A percentile compares a stretch with the other conserved stretches of the same genome.
Evolutionary conservation across 2,113 vertebrate species (phyloP).

Genomic region (Malurus cyaneus): DNA sequence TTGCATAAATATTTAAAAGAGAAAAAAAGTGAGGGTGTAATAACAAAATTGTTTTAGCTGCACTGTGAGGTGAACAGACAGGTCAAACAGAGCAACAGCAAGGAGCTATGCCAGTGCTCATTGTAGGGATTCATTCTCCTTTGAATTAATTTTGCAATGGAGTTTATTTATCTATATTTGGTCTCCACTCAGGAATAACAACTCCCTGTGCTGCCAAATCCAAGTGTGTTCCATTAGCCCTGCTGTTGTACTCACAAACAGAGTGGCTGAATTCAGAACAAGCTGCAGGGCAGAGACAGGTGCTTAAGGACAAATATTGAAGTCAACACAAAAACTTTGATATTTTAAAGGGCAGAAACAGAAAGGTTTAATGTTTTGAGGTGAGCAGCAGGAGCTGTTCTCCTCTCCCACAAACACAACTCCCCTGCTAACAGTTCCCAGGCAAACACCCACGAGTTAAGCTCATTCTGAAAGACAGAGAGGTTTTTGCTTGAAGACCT

Average conservation of each 20-base stretch:
- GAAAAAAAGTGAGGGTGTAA: not conserved
- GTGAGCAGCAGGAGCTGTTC: not conserved
- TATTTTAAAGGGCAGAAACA: not conserved
- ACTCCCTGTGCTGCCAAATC: not conserved
- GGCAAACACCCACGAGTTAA: not conserved
- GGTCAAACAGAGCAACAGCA: not conserved
- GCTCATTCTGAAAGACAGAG: not conserved
- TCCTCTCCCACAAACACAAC: not conserved
- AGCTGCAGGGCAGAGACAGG: not conserved
- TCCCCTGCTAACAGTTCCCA: not conserved
- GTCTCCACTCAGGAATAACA: not conserved
- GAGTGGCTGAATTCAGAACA: not conserved
- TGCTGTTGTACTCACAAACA: not conserved
- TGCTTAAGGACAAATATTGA: not conserved
- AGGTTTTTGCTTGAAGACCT: not conserved
- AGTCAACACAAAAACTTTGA: not conserved
- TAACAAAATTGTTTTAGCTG: not conserved
- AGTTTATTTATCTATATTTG: not conserved
- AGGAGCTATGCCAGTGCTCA: not conserved
- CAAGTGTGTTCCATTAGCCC: not conserved
- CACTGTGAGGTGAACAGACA: not conserved
- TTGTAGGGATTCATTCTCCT: not conserved
- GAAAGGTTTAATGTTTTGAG: not conserved
- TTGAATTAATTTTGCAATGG: not conserved
- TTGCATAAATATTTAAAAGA: not conserved